Evolutionary conservation across 1,140 invertebrate species (phyloP).

Genomic region (Argopecten irradians): DNA sequence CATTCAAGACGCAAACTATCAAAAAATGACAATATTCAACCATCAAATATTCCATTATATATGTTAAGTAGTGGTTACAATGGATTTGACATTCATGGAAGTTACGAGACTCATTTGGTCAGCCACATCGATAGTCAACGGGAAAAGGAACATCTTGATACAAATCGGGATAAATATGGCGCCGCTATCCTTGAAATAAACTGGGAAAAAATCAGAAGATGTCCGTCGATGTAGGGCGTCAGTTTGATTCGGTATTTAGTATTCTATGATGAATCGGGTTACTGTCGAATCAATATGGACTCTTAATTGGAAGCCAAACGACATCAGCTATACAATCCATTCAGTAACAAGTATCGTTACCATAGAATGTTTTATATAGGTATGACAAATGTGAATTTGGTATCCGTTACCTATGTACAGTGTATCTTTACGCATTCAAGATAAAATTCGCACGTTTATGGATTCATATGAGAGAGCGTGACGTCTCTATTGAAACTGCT

Average conservation of each 20-base stretch:
- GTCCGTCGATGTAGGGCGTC: neutral
- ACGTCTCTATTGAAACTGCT: constrained; percentile 3
- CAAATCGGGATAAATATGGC: too few species aligned
- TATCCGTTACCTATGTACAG: neutral
- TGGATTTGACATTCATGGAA: neutral
- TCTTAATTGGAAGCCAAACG: neutral
- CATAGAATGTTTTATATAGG: neutral
- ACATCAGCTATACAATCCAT: neutral
- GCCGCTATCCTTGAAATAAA: neutral
- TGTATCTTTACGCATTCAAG: neutral
- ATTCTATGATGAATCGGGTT: neutral
- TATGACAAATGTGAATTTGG: neutral
- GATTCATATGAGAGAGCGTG: neutral
- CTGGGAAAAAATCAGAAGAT: neutral
- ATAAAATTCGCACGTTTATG: neutral
- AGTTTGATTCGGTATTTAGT: neutral
- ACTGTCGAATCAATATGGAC: neutral
- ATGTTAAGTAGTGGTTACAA: neutral
- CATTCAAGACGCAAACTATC: neutral
- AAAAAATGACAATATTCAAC: neutral
- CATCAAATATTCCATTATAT: neutral
- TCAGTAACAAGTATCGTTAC: neutral
- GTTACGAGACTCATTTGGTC: too few species aligned
- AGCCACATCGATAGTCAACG: too few species aligned
- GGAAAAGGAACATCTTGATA: too few species aligned